phyloP scores from a whole-genome alignment of 2,888 invertebrate species.

The Abrostola triplasia region DNA sequence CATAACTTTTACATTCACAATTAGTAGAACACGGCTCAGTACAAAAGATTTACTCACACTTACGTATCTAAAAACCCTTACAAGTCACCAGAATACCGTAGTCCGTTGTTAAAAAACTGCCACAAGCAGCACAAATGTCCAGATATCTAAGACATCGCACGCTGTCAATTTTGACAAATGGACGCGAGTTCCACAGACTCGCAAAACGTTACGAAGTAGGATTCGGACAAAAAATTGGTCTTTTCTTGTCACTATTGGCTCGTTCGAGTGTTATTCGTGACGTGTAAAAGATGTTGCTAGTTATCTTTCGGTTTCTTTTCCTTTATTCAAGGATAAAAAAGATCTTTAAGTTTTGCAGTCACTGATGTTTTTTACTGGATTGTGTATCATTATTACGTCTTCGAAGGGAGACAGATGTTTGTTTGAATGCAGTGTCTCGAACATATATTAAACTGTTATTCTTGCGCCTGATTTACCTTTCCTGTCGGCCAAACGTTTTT shows the following conservation, averaged over 20 bases:
- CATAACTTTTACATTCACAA: neutral
- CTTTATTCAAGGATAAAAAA: neutral
- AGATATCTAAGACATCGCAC: constrained; percentile 44
- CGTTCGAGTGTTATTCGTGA: constrained; percentile 37
- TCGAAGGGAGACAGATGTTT: too few relatives aligned
- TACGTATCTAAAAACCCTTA: neutral
- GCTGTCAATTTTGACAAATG: constrained; percentile 68
- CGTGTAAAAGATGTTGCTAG: constrained; percentile 16
- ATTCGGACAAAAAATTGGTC: constrained; percentile 56
- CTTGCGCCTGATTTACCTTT: too few relatives aligned
- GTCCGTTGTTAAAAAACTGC: constrained; percentile 32
- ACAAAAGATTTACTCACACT: neutral
- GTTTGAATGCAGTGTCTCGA: too few relatives aligned
- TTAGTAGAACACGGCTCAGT: neutral
- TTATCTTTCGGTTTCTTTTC: constrained; percentile 7
- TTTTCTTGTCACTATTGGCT: constrained; percentile 49
- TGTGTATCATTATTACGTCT: too few relatives aligned
- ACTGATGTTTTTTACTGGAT: neutral
- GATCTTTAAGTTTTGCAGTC: neutral
- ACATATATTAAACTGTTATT: too few relatives aligned
- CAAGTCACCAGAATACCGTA: constrained; percentile 19
- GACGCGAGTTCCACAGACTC: constrained; percentile 53
- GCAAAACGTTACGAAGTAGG: constrained; percentile 39
- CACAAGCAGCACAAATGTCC: constrained; percentile 49
- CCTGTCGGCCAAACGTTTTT: too few relatives aligned